Conservation (phyloP, 1,140 invertebrate genomes). For the Coelopa frigida region DNA sequence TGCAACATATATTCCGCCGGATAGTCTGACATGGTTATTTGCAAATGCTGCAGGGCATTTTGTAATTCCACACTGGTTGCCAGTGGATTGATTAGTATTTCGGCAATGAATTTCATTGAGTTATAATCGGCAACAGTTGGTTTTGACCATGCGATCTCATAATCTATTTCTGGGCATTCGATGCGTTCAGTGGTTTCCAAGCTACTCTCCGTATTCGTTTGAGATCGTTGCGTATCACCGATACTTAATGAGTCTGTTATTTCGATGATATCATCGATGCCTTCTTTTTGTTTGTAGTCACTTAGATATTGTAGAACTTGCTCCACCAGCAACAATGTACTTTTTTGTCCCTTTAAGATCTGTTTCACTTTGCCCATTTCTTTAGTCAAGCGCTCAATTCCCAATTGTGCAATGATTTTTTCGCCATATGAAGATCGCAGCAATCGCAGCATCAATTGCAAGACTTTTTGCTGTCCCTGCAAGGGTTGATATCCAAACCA, state of each 20-base stretch:
- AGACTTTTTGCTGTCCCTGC: slow-evolving; percentile 20
- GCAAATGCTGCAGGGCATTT: slow-evolving; percentile 18
- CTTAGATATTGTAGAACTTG: slow-evolving; percentile 17
- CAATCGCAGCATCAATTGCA: slow-evolving; percentile 27
- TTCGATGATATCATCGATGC: background rate
- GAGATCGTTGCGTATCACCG: background rate
- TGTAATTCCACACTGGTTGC: slow-evolving; percentile 14
- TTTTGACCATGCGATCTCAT: slow-evolving; percentile 25
- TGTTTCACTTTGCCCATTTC: slow-evolving; percentile 27
- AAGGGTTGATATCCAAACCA: slow-evolving; percentile 28
- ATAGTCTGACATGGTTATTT: slow-evolving; percentile 31
- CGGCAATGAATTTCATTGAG: slow-evolving; percentile 20
- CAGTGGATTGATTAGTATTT: slow-evolving; percentile 10
- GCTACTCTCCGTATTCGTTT: background rate
- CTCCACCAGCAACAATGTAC: slow-evolving; percentile 18
- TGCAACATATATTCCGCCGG: slow-evolving; percentile 36
- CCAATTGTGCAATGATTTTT: slow-evolving; percentile 19
- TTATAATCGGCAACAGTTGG: slow-evolving; percentile 20
- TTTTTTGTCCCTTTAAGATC: slow-evolving; percentile 9
- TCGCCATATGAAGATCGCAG: slow-evolving; percentile 23
- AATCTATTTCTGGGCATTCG: slow-evolving; percentile 17
- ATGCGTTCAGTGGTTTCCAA: background rate
- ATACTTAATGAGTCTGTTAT: no score
- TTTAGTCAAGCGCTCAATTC: slow-evolving; percentile 15
- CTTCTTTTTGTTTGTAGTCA: background rate